Evolutionary conservation across 30 jellyfish, hydroid and myxozoan species (phyloP).

Genomic region (Cassiopea andromeda): DNA sequence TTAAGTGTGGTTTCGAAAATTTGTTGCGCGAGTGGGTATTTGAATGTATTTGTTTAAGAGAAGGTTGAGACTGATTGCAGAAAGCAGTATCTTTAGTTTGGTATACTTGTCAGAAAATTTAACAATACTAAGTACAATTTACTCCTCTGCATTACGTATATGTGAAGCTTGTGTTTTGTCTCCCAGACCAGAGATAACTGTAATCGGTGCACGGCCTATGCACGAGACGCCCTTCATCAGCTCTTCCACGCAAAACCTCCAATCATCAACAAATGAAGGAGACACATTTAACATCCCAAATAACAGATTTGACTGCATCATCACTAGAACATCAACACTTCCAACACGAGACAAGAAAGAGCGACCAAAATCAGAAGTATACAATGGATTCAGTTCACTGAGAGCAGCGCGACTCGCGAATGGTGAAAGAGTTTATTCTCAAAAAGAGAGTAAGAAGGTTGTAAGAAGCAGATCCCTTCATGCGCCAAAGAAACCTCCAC

Average conservation of each 20-base stretch:
- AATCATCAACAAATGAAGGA: slow-evolving; percentile 21
- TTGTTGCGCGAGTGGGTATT: too few species aligned
- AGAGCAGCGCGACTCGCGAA: slow-evolving; percentile 28
- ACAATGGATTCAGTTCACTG: slow-evolving; percentile 61
- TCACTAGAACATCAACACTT: slow-evolving; percentile 31
- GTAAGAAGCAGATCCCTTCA: slow-evolving; percentile 58
- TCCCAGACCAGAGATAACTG: slow-evolving; percentile 62
- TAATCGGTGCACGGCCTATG: slow-evolving; percentile 68
- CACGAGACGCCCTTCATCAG: slow-evolving; percentile 23
- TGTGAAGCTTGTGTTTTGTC: neutral
- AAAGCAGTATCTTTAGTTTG: neutral
- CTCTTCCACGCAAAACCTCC: slow-evolving; percentile 4
- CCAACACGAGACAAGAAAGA: slow-evolving; percentile 49
- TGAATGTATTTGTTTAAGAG: too few species aligned
- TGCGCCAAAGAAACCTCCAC: slow-evolving; percentile 51
- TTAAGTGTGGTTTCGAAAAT: too few species aligned
- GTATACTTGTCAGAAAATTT: too few species aligned
- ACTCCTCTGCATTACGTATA: neutral
- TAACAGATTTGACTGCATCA: slow-evolving; percentile 29
- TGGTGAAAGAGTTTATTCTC: slow-evolving; percentile 32
- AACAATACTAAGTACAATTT: neutral
- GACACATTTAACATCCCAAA: neutral
- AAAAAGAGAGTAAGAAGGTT: slow-evolving; percentile 35
- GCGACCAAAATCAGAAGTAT: slow-evolving; percentile 70
- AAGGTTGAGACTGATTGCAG: too few species aligned